Conservation (phyloP, 2,797 vertebrate genomes). For the Sternotherus odoratus region DNA sequence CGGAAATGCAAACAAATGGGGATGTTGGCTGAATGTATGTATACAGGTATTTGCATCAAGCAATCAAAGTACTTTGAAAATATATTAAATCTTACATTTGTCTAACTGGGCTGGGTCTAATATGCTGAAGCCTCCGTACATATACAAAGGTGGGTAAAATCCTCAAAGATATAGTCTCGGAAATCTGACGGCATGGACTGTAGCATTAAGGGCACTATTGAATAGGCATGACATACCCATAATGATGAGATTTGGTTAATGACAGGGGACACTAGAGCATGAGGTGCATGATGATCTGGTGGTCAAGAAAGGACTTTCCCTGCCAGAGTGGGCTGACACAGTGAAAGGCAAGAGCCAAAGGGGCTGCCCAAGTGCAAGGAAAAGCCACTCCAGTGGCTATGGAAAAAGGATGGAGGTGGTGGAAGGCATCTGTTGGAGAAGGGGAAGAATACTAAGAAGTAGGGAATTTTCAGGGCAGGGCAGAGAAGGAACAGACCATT, state of each 20-base stretch:
- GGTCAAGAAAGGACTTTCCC: not conserved
- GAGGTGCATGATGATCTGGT: not conserved
- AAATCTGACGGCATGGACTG: not conserved
- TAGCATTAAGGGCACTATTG: not conserved
- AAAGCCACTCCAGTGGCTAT: not conserved
- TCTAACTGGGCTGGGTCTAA: not conserved
- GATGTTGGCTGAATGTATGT: constrained; percentile 99
- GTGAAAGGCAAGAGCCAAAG: not conserved
- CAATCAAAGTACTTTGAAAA: constrained; percentile 11
- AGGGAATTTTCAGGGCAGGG: not conserved
- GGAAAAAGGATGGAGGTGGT: not conserved
- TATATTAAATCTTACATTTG: not conserved
- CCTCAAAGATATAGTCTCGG: not conserved
- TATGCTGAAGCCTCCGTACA: not conserved
- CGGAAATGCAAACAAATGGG: constrained; percentile 98
- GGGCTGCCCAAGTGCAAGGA: not conserved
- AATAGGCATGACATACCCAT: not conserved
- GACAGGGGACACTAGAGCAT: fast-evolving
- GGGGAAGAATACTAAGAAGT: not conserved
- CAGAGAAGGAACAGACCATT: not conserved
- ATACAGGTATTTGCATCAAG: constrained; percentile 77
- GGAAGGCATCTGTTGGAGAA: fast-evolving
- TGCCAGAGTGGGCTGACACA: not conserved
- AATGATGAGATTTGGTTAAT: not conserved
- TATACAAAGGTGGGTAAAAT: not conserved